Evolutionary conservation across 2,888 invertebrate genomes (phyloP), one percentile per base, ranked within the genome.

Genomic region (Andrena dorsata): DNA sequence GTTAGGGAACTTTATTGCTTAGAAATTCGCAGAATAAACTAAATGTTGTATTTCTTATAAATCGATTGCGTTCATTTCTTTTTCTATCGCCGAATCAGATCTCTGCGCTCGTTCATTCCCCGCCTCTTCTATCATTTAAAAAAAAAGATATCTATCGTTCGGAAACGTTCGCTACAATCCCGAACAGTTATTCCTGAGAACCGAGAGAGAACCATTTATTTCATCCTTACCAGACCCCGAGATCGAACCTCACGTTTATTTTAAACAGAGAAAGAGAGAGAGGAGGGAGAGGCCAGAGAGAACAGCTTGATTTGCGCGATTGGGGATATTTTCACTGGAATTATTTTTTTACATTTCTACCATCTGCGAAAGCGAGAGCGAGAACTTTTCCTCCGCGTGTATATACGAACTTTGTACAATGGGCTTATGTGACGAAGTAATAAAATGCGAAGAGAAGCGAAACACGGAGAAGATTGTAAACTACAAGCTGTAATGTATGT

Each of bases 31-130:
- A 91, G 91, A 93, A 92, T 92, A 93, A 93, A 93, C 89, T 92
- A 83, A 92, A 92, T 92, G 93, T 93, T 93, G 92, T 93, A 93
- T 92, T 93, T 93, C 93, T 93, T 93, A 91, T 89, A 87, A 87
- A 81, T 53, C 53, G 72, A 64, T 77, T 78, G 82, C 70, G 64
- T 86, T 85, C 41, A 16, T 41, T 41, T 73, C 82, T 75, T 80
- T 80, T 70, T 86, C 58, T 70, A 70, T 80, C 64, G 75, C 79
- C 80, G 3, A 0, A 53, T 23, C 23, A 23, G 20, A 53, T 23
- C 23, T 20, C 23, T 53, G 23, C 20, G 56, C 23, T 13, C 23
- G 23, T 56, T 53, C 23, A 2, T 23, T 26, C 56, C 20, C 10
- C 23, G 10, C 4, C 23, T 30, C 20, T 68, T 68, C 30, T 32